Base-by-base conservation (phyloP, 2,888 invertebrate species). In the Ecliptopera silaceata region DNA sequence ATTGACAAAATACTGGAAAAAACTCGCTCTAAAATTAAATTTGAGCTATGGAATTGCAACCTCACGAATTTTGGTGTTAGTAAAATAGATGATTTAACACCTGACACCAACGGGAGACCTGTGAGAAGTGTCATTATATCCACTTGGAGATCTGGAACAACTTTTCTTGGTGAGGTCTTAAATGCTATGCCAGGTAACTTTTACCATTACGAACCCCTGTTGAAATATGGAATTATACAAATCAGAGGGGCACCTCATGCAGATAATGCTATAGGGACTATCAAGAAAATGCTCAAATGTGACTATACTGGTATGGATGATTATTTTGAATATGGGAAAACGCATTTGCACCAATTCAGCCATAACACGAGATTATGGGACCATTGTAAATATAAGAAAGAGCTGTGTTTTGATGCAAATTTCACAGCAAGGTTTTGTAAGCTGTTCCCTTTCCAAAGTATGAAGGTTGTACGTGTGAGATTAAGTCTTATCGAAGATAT, bases 121-220 rank as follows among this genome's bases (percentile, higher is more conserved):
- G 77, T 96, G 55, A 92, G 95, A 64, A 96, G 95, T 80, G 82
- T 97, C 43, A 94, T 97, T 65, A 87, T 97, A 59, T 96, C 97
- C n/a, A 96, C 96, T 11, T 97, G 97, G 97, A 93, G 97, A 68
- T 96, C 97, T 3, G 97, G 97, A 4, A 97, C 97, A 15, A 97
- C 97, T 31, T 97, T 97, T 80, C 92, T 97, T 48, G 97, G 97
- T 50, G 97, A 97, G 75, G 93, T 97, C 39, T 80, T 97, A 43
- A 96, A 96, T 80, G 93, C 96, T 20, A 93, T 97, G 79, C 97
- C 97, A 13, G 97, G 94, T 26, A 97, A 95, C 80, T 97, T 93
- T 84, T 97, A 97, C 86, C 97, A 97, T 80, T 97, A 97, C 78
- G 97, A 98, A 83, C 97, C 97, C 29, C 87, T 97, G 59, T 88